Conservation (phyloP, 2,888 invertebrate species). For the Caenorhabditis becei region DNA sequence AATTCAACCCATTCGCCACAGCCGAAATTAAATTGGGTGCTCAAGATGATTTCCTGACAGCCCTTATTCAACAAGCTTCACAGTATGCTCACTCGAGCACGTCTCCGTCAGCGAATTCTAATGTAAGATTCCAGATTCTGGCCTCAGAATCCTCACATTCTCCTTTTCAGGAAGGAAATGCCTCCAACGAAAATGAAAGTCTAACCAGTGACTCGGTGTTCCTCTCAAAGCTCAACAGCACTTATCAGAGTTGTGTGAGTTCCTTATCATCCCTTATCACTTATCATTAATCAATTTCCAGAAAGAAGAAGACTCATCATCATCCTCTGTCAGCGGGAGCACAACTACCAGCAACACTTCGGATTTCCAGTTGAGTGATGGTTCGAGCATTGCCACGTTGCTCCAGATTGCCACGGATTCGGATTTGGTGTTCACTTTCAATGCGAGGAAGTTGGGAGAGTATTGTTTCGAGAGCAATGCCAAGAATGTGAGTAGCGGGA, state of each 20-base stretch:
- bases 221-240: slow-evolving; percentile 62
- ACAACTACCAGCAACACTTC: slow-evolving; percentile 40
- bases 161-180: slow-evolving; percentile 59
- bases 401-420: slow-evolving; percentile 72
- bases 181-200: slow-evolving; percentile 56
- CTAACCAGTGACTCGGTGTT: slow-evolving; percentile 64
- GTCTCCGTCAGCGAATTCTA: slow-evolving; percentile 62
- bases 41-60: slow-evolving; percentile 69
- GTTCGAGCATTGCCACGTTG: slow-evolving; percentile 66
- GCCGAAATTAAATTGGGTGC: slow-evolving; percentile 57
- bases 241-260: slow-evolving; percentile 5
- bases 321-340: slow-evolving; percentile 65
- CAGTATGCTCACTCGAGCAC: slow-evolving; percentile 61
- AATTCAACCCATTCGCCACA: slow-evolving; percentile 58
- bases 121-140: slow-evolving; percentile 40
- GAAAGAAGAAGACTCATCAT: slow-evolving; percentile 69
- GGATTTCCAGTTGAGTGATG: slow-evolving; percentile 68
- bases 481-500: slow-evolving; percentile 58
- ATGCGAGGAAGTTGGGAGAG: slow-evolving; percentile 67
- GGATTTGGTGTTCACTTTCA: slow-evolving; percentile 71
- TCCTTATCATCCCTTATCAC: not conserved
- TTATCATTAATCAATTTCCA: no score
- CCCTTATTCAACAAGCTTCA: slow-evolving; percentile 69
- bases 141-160: not conserved
- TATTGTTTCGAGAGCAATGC: slow-evolving; percentile 70